Base-by-base conservation (phyloP, 2,888 invertebrate genomes). In the Eilema depressum region DNA sequence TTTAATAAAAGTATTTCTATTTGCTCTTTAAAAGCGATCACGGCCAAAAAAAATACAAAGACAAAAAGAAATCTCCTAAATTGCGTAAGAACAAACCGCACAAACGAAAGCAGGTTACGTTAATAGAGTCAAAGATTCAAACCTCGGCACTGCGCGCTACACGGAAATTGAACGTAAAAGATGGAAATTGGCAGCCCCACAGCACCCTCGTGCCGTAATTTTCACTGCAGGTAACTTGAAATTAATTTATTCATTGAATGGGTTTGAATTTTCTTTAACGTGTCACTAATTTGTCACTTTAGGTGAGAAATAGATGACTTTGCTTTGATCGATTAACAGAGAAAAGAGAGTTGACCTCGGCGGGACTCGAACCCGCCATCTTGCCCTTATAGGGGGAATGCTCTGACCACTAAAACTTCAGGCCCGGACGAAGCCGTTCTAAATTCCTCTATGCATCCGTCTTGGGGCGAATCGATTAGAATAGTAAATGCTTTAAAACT, bases 121-220 rank as follows among this genome's bases (percentile, higher is more conserved):
- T 63, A 26, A 53, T 64, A 47, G 28, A 64, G n/a, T 12, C 41
- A 26, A 63, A 47, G n/a, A 53, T 30, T 65, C 20, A 8, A 53
- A 53, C n/a, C 64, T 64, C 47, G 53, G 64, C 47, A 65, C 28
- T 20, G 64, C 8, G 64, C 64, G 26, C 28, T 28, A 28, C 47
- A 47, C 64, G 64, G 64, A 64, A 64, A 64, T 64, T 47, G 64
- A 64, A 64, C 53, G 64, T 53, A 65, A 56, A 56, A 53, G 64
- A 65, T 53, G 64, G 30, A 53, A 65, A 56, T 65, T 65, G 30
- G 64, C 56, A 56, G 28, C n/a, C 28, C 53, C 30, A 64, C 64
- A 53, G 28, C 23, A 64, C 47, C 56, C 53, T 65, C 53, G 30
- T 53, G 64, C 28, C 30, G 56, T 65, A 65, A 53, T 65, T 53